Evolutionary conservation across 2,888 invertebrate species (phyloP), one percentile per base, ranked within the genome.

Genomic region (Philopedon plagiatum): DNA sequence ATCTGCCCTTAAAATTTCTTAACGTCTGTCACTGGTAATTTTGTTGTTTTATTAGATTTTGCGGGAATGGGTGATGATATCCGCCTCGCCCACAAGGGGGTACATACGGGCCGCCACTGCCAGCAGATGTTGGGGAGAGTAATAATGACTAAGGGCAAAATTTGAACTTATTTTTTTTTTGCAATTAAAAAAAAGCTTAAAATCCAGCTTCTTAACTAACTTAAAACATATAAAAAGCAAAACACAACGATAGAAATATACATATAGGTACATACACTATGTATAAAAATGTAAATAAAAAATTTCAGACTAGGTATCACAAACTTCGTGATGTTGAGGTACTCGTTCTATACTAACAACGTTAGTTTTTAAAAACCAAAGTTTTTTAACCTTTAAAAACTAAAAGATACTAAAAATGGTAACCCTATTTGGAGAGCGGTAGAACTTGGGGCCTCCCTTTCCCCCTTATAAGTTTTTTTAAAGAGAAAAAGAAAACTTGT

Each of bases 271-370:
- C 78, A 77, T 77, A 80, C 77, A 79, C 76, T 79, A 64, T 54
- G 56, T 57, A 56, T 41, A 57, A 56, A 78, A 77, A 71, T 76
- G 74, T 76, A 76, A 77, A 78, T 77, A 76, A 69, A 71, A 66
- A 72, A 76, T 77, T 78, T 79, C 78, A 77, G 82, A 82, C 82
- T 82, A 82, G 82, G 73, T 76, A 78, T 76, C 80, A 80, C 80
- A 78, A 71, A 39, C 57, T 67, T 26, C 68, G 78, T 79, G 78
- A 78, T 76, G 76, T 23, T 78, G 80, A 80, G 80, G 80, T 80
- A 80, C 79, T 69, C 26, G 61, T 64, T 58, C 46, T 66, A 66
- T 23, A 19, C 65, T 65, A 65, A 65, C 4, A 73, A 15, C 51
- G 56, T 19, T 62, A 62, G 23, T 39, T 34, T 56, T 54, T 54